Evolutionary conservation across 2,113 vertebrate species (phyloP).

Genomic region (Emydocephalus ijimae): DNA sequence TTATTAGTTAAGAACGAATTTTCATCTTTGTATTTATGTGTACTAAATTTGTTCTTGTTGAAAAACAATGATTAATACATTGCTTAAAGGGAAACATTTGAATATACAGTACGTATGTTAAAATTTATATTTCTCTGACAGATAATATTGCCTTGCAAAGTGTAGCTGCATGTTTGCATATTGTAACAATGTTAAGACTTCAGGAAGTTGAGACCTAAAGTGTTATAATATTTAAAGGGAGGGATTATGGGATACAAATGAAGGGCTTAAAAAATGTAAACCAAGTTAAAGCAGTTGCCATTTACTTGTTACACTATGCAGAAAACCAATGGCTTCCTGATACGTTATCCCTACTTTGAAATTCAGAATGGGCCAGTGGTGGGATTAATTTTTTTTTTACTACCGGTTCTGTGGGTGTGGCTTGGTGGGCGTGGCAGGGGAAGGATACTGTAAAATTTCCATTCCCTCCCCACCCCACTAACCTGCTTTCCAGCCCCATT

Average conservation of each 20-base stretch:
- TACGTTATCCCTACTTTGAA: not conserved
- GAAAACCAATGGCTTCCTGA: not conserved
- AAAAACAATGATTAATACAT: not conserved
- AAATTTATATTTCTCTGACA: constrained; percentile 22
- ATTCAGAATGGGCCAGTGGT: not conserved
- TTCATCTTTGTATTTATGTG: not conserved
- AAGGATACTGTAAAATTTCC: too few species aligned
- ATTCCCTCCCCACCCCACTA: too few species aligned
- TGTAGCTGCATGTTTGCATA: not conserved
- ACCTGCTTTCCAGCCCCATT: too few species aligned
- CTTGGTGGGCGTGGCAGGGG: too few species aligned
- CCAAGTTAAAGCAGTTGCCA: not conserved
- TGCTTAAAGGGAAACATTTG: constrained; percentile 19
- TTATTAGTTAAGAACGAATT: constrained; percentile 3
- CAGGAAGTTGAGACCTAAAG: not conserved
- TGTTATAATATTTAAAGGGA: not conserved
- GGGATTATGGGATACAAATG: not conserved
- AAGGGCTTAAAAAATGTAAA: not conserved
- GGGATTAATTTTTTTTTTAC: too few species aligned
- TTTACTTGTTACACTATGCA: not conserved
- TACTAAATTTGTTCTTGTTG: constrained; percentile 11
- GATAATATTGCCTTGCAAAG: not conserved
- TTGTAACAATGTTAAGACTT: not conserved
- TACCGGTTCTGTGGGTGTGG: too few species aligned
- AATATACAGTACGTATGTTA: constrained; percentile 13